Percentiles rank a stretch among this genome's conserved stretches.
phyloP scores from a whole-genome alignment of 2,113 vertebrate species.

The Xiphorhynchus elegans region DNA sequence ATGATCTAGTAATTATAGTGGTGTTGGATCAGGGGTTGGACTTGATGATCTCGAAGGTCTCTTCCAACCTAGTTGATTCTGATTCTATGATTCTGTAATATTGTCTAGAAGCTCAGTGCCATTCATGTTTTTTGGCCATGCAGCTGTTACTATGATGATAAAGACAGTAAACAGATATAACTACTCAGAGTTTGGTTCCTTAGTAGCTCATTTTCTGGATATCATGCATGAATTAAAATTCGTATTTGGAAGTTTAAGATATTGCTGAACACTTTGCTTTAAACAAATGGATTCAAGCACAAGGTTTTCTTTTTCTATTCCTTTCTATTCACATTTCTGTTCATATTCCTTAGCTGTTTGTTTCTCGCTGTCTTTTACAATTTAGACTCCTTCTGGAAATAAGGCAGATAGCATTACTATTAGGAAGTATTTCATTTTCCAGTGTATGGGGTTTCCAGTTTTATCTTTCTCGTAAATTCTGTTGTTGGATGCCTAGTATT shows the following conservation, averaged over 20 bases:
- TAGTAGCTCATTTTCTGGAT: neutral
- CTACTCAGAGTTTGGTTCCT: neutral
- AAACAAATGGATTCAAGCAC: neutral
- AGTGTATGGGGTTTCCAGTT: neutral
- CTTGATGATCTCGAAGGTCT: no score
- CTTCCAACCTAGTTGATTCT: no score
- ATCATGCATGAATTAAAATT: neutral
- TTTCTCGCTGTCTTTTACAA: neutral
- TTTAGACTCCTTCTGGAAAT: neutral
- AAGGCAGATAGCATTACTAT: neutral
- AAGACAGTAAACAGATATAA: neutral
- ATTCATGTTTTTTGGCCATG: neutral
- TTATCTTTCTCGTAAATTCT: neutral
- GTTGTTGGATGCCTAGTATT: neutral
- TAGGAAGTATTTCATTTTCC: neutral
- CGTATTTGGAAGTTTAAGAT: neutral
- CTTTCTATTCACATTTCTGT: neutral
- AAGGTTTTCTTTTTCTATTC: neutral
- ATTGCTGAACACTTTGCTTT: neutral
- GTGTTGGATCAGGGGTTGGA: no score
- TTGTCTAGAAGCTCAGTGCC: neutral
- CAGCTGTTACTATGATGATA: neutral
- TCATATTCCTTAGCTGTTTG: neutral
- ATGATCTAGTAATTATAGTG: no score
- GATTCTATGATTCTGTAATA: no score